Conservation (phyloP, 2,888 invertebrate species). For the Lumbricus terrestris region DNA sequence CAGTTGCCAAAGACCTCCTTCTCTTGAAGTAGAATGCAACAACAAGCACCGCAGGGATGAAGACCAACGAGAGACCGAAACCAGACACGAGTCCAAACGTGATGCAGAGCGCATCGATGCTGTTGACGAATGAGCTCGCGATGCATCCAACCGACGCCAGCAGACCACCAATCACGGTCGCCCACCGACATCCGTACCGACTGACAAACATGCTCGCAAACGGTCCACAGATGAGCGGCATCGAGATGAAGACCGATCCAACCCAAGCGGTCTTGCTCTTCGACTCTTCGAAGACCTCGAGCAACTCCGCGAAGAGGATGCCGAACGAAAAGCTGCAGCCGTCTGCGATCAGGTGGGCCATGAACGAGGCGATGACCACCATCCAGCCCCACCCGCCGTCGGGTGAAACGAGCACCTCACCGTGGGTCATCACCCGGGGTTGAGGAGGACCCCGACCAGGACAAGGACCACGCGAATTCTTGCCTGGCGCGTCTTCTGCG, state of each 20-base stretch:
- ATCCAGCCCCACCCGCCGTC: constrained; percentile 91
- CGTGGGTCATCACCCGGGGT: neutral
- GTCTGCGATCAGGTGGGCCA: constrained; percentile 82
- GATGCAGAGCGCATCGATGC: constrained; percentile 52
- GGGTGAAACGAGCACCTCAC: constrained; percentile 29
- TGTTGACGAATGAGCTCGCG: constrained; percentile 48
- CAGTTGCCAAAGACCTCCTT: constrained; percentile 57
- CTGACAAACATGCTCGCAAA: constrained; percentile 54
- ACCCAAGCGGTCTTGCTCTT: constrained; percentile 72
- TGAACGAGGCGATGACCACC: constrained; percentile 88
- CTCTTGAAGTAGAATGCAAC: constrained; percentile 60
- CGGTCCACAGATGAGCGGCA: constrained; percentile 70
- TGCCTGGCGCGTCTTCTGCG: neutral
- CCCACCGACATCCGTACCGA: constrained; percentile 54
- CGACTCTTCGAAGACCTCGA: constrained; percentile 62
- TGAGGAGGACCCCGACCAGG: neutral
- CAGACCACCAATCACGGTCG: constrained; percentile 54
- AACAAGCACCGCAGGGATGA: constrained; percentile 56
- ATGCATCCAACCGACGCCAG: constrained; percentile 52
- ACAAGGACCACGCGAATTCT: neutral
- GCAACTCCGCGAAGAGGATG: constrained; percentile 71
- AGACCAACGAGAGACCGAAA: constrained; percentile 55
- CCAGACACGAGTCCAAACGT: constrained; percentile 57
- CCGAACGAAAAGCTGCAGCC: constrained; percentile 77
- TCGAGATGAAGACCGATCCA: constrained; percentile 85